Conservation (phyloP, 2,113 vertebrate genomes). For the Dipodomys ordii region DNA sequence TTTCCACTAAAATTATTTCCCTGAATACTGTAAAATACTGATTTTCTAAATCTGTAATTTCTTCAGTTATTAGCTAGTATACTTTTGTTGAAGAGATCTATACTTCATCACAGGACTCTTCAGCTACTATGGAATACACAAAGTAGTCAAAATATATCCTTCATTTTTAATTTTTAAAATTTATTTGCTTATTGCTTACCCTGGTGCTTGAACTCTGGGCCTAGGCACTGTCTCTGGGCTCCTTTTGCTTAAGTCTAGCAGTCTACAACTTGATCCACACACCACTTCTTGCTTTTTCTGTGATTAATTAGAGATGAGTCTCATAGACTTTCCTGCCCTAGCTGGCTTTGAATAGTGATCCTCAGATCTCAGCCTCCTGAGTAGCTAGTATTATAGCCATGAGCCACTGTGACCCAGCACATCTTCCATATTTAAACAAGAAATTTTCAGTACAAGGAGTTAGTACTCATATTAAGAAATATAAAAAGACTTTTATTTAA, state of each 20-base stretch:
- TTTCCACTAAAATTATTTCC: constrained; percentile 24
- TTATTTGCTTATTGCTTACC: background rate
- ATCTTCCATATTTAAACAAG: no score
- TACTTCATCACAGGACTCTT: background rate
- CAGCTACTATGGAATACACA: background rate
- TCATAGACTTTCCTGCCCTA: no score
- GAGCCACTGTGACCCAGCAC: no score
- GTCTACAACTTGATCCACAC: no score
- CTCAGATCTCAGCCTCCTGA: no score
- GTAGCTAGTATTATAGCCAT: no score
- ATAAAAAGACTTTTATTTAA: background rate
- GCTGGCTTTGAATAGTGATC: no score
- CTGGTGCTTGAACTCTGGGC: no score
- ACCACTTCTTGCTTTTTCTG: no score
- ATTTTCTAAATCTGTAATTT: constrained; percentile 25
- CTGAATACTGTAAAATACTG: background rate
- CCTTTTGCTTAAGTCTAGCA: no score
- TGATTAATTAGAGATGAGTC: no score
- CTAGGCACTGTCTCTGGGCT: no score
- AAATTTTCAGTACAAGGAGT: background rate
- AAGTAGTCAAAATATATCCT: background rate
- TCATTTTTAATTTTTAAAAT: background rate
- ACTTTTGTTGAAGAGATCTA: constrained; percentile 36
- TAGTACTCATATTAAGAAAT: background rate
- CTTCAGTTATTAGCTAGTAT: background rate